Conservation (phyloP, 2,888 invertebrate genomes). For the Teinopalpus imperialis region DNA sequence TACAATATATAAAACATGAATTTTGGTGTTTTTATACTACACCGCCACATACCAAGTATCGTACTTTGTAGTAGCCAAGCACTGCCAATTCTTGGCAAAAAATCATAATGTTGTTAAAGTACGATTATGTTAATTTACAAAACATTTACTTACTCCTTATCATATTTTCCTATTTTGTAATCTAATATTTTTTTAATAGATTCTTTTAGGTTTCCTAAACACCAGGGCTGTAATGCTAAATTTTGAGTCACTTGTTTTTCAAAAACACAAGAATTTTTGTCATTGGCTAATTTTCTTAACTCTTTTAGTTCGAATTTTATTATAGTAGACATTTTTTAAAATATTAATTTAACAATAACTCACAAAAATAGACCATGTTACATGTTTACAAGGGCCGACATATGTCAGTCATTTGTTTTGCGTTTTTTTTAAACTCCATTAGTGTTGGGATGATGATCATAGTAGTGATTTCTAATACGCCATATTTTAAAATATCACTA, state of each 20-base stretch:
- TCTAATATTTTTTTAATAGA: constrained; percentile 83
- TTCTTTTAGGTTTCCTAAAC: constrained; percentile 80
- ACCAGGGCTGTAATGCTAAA: constrained; percentile 83
- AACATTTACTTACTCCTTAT: constrained; percentile 78
- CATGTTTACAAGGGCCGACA: constrained; percentile 7
- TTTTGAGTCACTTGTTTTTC: constrained; percentile 80
- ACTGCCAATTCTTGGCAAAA: too few species aligned
- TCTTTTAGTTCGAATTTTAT: constrained; percentile 79
- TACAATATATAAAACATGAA: too few species aligned
- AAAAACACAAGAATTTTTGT: constrained; percentile 81
- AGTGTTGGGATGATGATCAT: too few species aligned
- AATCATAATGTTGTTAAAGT: too few species aligned
- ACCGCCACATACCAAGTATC: too few species aligned
- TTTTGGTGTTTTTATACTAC: too few species aligned
- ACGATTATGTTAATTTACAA: too few species aligned
- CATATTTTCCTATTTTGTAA: constrained; percentile 82
- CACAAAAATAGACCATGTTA: constrained; percentile 18
- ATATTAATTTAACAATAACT: constrained; percentile 12
- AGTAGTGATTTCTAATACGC: too few species aligned
- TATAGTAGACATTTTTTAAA: constrained; percentile 64
- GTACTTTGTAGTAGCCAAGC: too few species aligned
- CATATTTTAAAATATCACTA: too few species aligned
- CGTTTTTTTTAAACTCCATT: too few species aligned
- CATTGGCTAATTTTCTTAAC: constrained; percentile 75
- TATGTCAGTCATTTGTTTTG: constrained; percentile 15